Conservation (phyloP, 2,888 invertebrate species). For the Hypena proboscidalis region DNA sequence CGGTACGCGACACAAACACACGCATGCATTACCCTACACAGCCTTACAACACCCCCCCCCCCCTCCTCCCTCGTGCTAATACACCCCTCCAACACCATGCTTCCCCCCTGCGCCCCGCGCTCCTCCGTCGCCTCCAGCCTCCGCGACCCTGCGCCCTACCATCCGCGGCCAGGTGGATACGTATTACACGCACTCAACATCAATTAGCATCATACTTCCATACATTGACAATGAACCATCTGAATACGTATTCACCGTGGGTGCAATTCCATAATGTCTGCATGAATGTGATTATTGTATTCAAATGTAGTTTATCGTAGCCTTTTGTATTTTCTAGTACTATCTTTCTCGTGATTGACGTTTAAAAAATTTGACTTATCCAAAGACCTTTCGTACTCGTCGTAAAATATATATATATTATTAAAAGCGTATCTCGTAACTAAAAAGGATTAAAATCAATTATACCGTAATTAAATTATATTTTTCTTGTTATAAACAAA, state of each 20-base stretch:
- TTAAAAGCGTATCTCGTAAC: slow-evolving; percentile 24
- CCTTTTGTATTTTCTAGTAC: slow-evolving; percentile 13
- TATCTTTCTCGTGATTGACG: slow-evolving; percentile 6
- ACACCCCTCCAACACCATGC: slow-evolving; percentile 20
- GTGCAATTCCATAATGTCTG: slow-evolving; percentile 34
- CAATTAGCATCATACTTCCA: slow-evolving; percentile 41
- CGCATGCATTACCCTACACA: slow-evolving; percentile 59
- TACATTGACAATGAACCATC: slow-evolving; percentile 29
- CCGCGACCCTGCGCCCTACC: slow-evolving; percentile 25
- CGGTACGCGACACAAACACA: slow-evolving; percentile 78
- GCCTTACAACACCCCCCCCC: slow-evolving; percentile 21
- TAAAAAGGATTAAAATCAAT: slow-evolving; percentile 23
- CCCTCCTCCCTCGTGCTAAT: too few species aligned
- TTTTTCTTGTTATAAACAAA: too few species aligned
- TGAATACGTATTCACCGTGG: slow-evolving; percentile 47
- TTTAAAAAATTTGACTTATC: slow-evolving; percentile 4
- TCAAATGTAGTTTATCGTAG: slow-evolving; percentile 11
- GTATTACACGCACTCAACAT: slow-evolving; percentile 56
- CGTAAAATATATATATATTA: slow-evolving; percentile 32
- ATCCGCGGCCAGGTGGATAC: slow-evolving; percentile 62
- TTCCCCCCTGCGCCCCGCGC: slow-evolving; percentile 12
- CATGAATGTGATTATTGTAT: slow-evolving; percentile 28
- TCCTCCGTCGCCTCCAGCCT: slow-evolving; percentile 17
- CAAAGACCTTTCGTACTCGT: slow-evolving; percentile 7
- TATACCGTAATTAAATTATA: too few species aligned